Evolutionary conservation across 2,797 vertebrate genomes (phyloP).

Genomic region (Falco rusticolus): DNA sequence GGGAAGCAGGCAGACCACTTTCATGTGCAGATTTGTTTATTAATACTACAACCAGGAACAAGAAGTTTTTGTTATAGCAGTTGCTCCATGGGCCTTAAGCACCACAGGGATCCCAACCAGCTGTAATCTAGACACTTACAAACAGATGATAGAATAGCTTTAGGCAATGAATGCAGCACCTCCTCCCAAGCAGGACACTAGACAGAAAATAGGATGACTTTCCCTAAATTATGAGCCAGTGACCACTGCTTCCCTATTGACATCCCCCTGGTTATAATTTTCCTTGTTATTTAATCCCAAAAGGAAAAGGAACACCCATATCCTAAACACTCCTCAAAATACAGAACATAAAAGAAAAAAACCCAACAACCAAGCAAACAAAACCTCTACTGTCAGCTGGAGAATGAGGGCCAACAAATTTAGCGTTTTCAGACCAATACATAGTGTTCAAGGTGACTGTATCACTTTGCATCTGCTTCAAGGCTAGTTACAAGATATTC

Average conservation of each 20-base stretch:
- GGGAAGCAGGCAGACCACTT: background rate
- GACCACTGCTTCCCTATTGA: background rate
- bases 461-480: background rate
- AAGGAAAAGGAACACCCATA: background rate
- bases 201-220: background rate
- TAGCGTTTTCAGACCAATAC: background rate
- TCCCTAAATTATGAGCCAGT: background rate
- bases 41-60: background rate
- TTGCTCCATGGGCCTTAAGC: background rate
- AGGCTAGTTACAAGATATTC: background rate
- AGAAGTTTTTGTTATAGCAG: background rate
- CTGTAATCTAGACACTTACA: background rate
- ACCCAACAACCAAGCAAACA: background rate
- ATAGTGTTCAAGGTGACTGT: fast-evolving
- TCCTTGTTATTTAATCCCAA: background rate
- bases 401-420: background rate
- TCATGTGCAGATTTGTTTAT: background rate
- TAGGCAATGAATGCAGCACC: no score
- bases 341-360: background rate
- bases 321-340: background rate
- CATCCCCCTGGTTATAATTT: background rate
- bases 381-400: background rate
- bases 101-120: background rate
- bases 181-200: background rate
- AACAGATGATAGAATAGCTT: background rate